Conservation (phyloP, 2,888 invertebrate species). For the Lutraria lutraria region DNA sequence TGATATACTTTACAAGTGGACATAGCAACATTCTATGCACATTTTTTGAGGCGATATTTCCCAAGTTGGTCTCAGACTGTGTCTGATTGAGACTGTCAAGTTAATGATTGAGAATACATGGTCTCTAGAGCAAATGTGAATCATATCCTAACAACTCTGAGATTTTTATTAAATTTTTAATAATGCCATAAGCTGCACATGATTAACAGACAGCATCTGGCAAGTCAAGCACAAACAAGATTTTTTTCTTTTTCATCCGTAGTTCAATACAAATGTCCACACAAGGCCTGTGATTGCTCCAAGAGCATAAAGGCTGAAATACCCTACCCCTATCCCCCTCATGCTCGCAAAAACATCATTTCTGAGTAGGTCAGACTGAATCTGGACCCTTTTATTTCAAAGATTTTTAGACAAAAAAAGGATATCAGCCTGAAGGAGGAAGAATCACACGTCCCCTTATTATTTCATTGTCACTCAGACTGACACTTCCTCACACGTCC, state of each 20-base stretch:
- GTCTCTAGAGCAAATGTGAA: not conserved
- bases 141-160: not conserved
- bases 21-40: not conserved
- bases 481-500: no score
- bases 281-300: no score
- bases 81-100: not conserved
- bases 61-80: slow-evolving; percentile 6
- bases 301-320: no score
- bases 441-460: no score
- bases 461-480: no score
- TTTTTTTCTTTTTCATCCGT: not conserved
- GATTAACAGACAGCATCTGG: not conserved
- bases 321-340: no score
- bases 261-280: no score
- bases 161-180: not conserved
- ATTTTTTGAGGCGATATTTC: not conserved
- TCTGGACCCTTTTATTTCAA: no score
- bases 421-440: no score
- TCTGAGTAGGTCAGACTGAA: no score
- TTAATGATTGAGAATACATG: slow-evolving; percentile 2
- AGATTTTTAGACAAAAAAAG: no score
- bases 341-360: no score
- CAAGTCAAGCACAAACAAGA: not conserved
- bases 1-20: not conserved
- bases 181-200: not conserved